Base-by-base conservation (phyloP, 2,888 invertebrate genomes). In the Autographa gamma region DNA sequence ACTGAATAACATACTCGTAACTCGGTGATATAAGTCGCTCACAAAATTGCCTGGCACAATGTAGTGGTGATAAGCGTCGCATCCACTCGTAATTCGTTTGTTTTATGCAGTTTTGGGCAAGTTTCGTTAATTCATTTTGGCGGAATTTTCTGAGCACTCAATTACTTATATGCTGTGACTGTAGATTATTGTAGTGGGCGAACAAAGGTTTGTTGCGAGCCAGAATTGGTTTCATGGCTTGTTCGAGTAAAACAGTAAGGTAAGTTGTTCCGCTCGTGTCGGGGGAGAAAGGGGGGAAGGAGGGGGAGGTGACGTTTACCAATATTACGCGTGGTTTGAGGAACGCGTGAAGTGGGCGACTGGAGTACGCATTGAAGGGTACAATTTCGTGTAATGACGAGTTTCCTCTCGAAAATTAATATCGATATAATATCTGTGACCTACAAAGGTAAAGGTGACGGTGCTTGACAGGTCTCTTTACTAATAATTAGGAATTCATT, bases 1-100 rank as follows among this genome's bases (percentile, higher is more conserved):
- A 93, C 90, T 84, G 91, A 91, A 93, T 93, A 94, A 93, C 92
- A 88, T 89, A 92, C 91, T 92, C 91, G 91, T 91, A 92, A 92
- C 90, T 90, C 87, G 84, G 88, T 91, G 90, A 90, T 92, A 91
- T 93, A 92, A 93, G 89, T 90, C 85, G 89, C 90, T 91, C 91
- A 89, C 91, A 93, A 91, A 92, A 93, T 91, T 89, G 90, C 88
- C 92, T 89, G 91, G 92, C 90, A 92, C 91, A 91, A 88, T 90
- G 89, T 88, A 89, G 85, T 82, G 63, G 84, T 89, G 90, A 92
- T 92, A 91, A 89, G 89, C 82, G 88, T 88, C 86, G 84, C 83
- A 78, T 71, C 75, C 75, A 80, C 82, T 84, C 83, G 85, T 87
- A 86, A 88, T 86, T 89, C 84, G 86, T 88, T 90, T 88, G 86